These are phyloP conservation scores for Scaptomyza tumidula DNA, from an alignment of 2,888 invertebrate species.

Conservation along the genomic window DNA sequence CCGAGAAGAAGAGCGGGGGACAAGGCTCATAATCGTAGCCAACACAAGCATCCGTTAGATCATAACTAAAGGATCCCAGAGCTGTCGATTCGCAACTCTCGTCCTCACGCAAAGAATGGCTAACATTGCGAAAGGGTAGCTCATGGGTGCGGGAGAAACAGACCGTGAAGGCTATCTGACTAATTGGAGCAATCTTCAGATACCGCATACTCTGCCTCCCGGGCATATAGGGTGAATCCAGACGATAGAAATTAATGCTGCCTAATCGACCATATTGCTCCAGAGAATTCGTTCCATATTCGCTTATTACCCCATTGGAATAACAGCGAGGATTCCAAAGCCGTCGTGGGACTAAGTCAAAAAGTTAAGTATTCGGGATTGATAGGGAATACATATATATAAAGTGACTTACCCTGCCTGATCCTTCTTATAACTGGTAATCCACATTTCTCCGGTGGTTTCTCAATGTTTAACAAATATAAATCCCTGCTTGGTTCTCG, in stretches of 20 bases:
- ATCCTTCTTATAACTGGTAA: constrained; percentile 86
- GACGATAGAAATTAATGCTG: constrained; percentile 88
- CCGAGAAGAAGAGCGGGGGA: constrained; percentile 88
- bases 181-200: constrained; percentile 86
- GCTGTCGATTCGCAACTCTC: constrained; percentile 87
- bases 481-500: constrained; percentile 86
- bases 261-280: constrained; percentile 88
- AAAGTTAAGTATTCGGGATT: not conserved
- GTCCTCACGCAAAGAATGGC: constrained; percentile 78
- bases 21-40: constrained; percentile 87
- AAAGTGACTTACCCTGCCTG: constrained; percentile 85
- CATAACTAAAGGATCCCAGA: constrained; percentile 86
- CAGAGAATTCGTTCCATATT: constrained; percentile 85
- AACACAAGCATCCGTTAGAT: constrained; percentile 86
- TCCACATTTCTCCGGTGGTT: constrained; percentile 71
- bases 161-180: constrained; percentile 86
- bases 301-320: constrained; percentile 83
- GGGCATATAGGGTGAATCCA: constrained; percentile 90
- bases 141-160: constrained; percentile 87
- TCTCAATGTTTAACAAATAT: constrained; percentile 80
- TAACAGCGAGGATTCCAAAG: constrained; percentile 88
- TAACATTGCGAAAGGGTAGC: constrained; percentile 85
- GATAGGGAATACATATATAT: not conserved
- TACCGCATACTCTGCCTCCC: constrained; percentile 85
- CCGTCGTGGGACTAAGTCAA: constrained; percentile 86